phyloP scores from a whole-genome alignment of 2,113 vertebrate species.

The Eonycteris spelaea region DNA sequence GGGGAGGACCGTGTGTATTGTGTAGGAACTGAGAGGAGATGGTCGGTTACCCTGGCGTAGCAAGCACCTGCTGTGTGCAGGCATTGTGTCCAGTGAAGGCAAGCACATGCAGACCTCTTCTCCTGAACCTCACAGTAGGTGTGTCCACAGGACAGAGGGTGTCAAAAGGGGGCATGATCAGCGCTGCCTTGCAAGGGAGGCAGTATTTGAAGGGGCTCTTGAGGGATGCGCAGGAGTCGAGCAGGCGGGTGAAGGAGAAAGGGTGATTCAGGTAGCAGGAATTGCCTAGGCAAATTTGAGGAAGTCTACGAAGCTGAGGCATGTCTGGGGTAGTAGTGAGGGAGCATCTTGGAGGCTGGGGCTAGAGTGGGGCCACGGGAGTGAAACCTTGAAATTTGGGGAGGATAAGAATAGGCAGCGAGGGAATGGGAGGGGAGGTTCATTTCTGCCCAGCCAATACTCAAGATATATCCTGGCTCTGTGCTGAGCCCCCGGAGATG shows the following conservation, averaged over 20 bases:
- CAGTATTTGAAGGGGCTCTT: not conserved
- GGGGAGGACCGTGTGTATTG: not conserved
- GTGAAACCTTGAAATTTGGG: not conserved
- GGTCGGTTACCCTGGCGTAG: fast-evolving
- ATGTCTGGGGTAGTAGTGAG: not conserved
- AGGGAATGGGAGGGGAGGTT: not conserved
- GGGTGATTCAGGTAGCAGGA: too few relatives aligned
- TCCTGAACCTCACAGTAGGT: not conserved
- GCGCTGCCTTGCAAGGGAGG: not conserved
- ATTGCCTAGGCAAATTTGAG: not conserved
- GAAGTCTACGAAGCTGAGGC: fast-evolving
- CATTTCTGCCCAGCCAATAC: not conserved
- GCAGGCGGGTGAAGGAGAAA: not conserved
- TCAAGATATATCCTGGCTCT: fast-evolving
- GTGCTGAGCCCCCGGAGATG: not conserved
- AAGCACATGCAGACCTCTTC: not conserved
- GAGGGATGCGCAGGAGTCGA: not conserved
- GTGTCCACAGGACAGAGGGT: not conserved
- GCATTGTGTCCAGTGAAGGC: not conserved
- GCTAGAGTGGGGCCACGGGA: not conserved
- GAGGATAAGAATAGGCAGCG: not conserved
- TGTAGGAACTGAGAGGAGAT: not conserved
- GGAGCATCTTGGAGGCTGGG: not conserved
- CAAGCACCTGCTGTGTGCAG: not conserved
- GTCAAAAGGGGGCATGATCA: not conserved